phyloP scores from a whole-genome alignment of 2,797 vertebrate genomes.

The Esox masquinongy region DNA sequence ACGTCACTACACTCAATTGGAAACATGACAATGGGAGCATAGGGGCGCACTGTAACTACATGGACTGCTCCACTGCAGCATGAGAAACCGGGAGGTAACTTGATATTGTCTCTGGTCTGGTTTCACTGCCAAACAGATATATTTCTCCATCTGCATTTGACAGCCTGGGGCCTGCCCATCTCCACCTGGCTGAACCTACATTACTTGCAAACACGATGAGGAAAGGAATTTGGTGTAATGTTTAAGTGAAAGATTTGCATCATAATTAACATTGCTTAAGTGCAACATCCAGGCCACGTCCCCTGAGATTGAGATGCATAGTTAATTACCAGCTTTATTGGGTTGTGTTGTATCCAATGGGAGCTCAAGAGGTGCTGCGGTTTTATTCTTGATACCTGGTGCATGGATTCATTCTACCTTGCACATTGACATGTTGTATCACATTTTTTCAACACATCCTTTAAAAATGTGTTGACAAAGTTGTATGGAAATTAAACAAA shows the following conservation, averaged over 20 bases:
- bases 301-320: not conserved
- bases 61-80: not conserved
- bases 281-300: not conserved
- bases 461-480: too few relatives aligned
- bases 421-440: too few relatives aligned
- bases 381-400: too few relatives aligned
- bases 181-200: not conserved
- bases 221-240: not conserved
- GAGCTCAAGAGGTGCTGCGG: too few relatives aligned
- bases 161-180: not conserved
- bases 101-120: not conserved
- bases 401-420: too few relatives aligned
- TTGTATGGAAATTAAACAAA: too few relatives aligned
- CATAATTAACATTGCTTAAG: not conserved
- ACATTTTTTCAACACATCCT: too few relatives aligned
- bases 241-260: not conserved
- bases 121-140: not conserved
- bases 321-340: too few relatives aligned
- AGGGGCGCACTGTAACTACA: not conserved
- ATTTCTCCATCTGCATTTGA: not conserved
- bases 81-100: conserved; percentile 1
- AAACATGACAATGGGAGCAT: conserved; percentile 5
- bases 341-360: too few relatives aligned
- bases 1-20: conserved; percentile 1
- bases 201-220: not conserved